Conservation (phyloP, 1,140 invertebrate species). For the Scylla paramamosain region DNA sequence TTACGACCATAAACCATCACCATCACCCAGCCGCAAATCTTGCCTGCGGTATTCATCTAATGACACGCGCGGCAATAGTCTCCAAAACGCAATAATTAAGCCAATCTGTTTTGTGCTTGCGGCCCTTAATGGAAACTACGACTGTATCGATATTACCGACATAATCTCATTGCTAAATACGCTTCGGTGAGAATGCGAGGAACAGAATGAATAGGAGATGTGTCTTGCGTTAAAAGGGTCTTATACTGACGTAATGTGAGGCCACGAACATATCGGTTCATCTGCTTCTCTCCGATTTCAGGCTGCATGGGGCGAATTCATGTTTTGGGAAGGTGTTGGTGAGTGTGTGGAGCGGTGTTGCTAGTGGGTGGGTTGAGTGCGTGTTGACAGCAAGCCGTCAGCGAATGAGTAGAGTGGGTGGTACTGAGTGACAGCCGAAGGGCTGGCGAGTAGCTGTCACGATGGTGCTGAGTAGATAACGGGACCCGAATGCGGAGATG, state of each 20-base stretch:
- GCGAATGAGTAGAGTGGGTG: no score
- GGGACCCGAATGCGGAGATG: no score
- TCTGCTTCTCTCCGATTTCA: background rate
- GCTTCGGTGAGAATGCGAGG: background rate
- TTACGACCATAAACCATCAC: background rate
- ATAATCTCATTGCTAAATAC: slow-evolving; percentile 24
- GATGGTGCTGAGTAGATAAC: no score
- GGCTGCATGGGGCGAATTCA: background rate
- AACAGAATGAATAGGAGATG: background rate
- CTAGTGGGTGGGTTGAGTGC: no score
- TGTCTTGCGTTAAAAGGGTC: background rate
- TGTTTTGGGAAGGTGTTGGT: background rate
- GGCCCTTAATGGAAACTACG: background rate
- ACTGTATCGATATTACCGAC: background rate
- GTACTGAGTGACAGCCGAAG: no score
- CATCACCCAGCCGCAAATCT: background rate
- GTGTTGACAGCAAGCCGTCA: no score
- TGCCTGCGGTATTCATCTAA: background rate
- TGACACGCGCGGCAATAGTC: background rate
- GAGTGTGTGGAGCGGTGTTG: no score
- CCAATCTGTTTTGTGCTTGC: slow-evolving; percentile 1
- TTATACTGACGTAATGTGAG: background rate
- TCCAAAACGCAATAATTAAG: background rate
- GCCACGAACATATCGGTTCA: background rate
- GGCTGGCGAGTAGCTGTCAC: no score